These are phyloP conservation scores for Ochropleura leucogaster DNA, from an alignment of 2,888 invertebrate genomes.

Conservation along the genomic window DNA sequence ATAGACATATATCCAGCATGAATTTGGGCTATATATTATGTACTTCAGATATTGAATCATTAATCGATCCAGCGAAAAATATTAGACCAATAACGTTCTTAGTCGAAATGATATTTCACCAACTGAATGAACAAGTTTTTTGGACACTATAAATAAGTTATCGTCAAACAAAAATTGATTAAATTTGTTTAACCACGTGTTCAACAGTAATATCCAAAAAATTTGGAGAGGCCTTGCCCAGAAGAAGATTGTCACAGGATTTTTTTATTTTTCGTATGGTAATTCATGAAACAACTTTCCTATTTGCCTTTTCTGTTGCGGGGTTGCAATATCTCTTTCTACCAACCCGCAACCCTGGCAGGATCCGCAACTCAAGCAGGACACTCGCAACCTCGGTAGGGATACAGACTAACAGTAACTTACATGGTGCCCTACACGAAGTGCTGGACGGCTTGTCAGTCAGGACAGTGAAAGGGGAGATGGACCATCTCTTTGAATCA, in stretches of 20 bases:
- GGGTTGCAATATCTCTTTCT: no score
- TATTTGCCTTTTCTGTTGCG: no score
- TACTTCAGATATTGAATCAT: neutral
- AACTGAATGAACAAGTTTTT: neutral
- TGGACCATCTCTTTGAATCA: conserved; percentile 89
- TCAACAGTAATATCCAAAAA: no score
- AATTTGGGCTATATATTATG: no score
- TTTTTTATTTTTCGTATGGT: no score
- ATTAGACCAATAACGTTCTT: neutral
- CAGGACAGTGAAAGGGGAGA: conserved; percentile 82
- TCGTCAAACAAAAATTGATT: neutral
- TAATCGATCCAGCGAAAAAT: neutral
- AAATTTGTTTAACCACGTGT: neutral
- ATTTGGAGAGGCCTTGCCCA: no score
- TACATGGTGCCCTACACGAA: conserved; percentile 91
- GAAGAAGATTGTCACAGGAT: no score
- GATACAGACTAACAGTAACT: conserved; percentile 5
- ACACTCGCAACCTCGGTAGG: no score
- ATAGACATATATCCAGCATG: no score
- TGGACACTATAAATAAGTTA: neutral
- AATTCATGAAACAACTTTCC: no score
- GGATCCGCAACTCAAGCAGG: no score
- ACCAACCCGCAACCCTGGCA: no score
- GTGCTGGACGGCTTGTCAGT: conserved; percentile 93
- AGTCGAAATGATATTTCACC: neutral